A percentile compares a stretch with the other conserved stretches of the same genome.
Evolutionary conservation across 2,113 vertebrate genomes (phyloP).

Genomic region (Thymallus thymallus): DNA sequence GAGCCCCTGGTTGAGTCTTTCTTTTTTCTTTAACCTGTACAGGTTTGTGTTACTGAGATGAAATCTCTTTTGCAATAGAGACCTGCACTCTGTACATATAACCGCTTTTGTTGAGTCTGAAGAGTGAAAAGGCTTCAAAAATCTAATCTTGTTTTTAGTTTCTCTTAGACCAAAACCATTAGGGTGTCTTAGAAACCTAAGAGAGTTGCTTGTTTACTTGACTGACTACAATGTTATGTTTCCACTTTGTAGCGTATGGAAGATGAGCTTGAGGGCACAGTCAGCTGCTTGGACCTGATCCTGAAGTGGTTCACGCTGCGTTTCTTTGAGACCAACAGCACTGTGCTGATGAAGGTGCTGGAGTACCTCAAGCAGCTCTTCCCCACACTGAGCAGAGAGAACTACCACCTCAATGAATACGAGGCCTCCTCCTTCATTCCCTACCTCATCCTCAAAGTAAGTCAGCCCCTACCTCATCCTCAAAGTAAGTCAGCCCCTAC

Average conservation of each 20-base stretch:
- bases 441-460: slow-evolving; percentile 93
- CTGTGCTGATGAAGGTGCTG: slow-evolving; percentile 92
- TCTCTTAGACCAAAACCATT: too few species aligned
- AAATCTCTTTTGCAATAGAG: background rate
- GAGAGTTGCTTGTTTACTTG: too few species aligned
- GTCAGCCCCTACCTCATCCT: background rate
- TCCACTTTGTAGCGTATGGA: slow-evolving; percentile 83
- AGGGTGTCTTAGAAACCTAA: too few species aligned
- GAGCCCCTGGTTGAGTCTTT: background rate
- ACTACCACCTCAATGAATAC: slow-evolving; percentile 92
- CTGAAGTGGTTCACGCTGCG: slow-evolving; percentile 96
- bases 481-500: too few species aligned
- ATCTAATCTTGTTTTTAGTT: background rate
- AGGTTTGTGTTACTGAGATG: background rate
- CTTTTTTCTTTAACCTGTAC: background rate
- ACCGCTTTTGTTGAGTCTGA: background rate
- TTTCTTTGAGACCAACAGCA: slow-evolving; percentile 99
- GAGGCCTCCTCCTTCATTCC: slow-evolving; percentile 95
- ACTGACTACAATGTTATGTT: background rate
- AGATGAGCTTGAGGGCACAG: slow-evolving; percentile 87
- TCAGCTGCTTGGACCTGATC: slow-evolving; percentile 92
- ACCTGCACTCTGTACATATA: background rate
- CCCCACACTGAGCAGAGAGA: slow-evolving; percentile 82
- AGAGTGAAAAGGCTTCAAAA: background rate
- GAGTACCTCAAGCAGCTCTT: slow-evolving; percentile 96